A percentile compares a stretch with the other conserved stretches of the same genome.
Conservation (phyloP, 2,888 invertebrate genomes). For the Atethmia centrago region DNA sequence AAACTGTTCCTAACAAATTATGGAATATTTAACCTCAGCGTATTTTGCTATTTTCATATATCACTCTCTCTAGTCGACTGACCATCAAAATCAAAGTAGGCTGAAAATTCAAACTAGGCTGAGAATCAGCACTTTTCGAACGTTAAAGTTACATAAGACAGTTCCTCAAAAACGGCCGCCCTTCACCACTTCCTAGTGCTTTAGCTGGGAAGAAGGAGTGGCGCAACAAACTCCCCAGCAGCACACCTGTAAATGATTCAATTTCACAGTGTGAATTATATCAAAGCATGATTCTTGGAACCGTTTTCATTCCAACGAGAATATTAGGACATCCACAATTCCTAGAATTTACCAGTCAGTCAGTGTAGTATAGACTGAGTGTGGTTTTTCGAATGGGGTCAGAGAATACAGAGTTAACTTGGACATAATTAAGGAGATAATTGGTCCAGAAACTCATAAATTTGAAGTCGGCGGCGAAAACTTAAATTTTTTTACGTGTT, state of each 20-base stretch:
- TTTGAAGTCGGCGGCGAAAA: too few relatives aligned
- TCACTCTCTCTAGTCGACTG: neutral
- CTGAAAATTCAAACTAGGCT: too few relatives aligned
- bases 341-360: neutral
- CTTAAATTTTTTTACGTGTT: too few relatives aligned
- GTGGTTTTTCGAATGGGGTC: neutral
- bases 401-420: neutral
- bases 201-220: too few relatives aligned
- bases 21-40: neutral
- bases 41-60: neutral
- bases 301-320: neutral
- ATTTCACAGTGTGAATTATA: neutral
- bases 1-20: neutral
- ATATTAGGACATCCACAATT: neutral
- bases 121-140: too few relatives aligned
- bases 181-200: too few relatives aligned
- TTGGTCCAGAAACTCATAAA: too few relatives aligned
- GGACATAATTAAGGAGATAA: neutral
- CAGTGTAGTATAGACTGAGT: neutral
- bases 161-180: too few relatives aligned
- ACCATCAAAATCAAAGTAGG: too few relatives aligned
- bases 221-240: too few relatives aligned
- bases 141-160: too few relatives aligned
- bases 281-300: slow-evolving; percentile 16
- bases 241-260: neutral